Conservation (phyloP, 1,140 invertebrate genomes). For the Sycophaga agraensis region DNA sequence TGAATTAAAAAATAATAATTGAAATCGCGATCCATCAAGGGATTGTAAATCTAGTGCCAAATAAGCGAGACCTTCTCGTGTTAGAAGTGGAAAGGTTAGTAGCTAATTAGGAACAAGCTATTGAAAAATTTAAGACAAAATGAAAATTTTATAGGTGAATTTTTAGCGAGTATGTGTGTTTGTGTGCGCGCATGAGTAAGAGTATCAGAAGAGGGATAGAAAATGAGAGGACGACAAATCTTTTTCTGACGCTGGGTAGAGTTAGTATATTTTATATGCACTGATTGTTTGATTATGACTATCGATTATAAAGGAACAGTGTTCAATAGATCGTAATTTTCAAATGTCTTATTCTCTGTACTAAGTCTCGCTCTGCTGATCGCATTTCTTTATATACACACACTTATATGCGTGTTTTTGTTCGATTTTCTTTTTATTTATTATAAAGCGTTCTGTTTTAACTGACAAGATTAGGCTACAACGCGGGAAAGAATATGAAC, state of each 20-base stretch:
- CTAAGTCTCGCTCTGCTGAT: conserved; percentile 31
- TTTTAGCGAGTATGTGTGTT: conserved; percentile 2
- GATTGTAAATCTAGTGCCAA: conserved; percentile 55
- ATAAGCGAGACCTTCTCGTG: conserved; percentile 52
- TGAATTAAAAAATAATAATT: conserved; percentile 43
- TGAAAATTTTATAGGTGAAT: conserved; percentile 20
- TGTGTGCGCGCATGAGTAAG: conserved; percentile 29
- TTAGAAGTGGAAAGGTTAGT: conserved; percentile 25
- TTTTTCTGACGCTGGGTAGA: conserved; percentile 59
- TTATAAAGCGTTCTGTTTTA: conserved; percentile 11
- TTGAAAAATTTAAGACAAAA: conserved; percentile 20
- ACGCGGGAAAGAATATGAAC: neutral
- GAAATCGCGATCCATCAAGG: conserved; percentile 39
- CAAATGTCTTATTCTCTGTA: conserved; percentile 40
- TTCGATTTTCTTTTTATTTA: conserved; percentile 5
- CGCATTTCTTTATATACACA: conserved; percentile 18
- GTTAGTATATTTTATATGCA: conserved; percentile 60
- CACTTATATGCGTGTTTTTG: conserved; percentile 11
- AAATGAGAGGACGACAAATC: conserved; percentile 47
- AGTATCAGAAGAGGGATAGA: conserved; percentile 32
- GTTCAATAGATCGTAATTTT: conserved; percentile 56
- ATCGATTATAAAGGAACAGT: conserved; percentile 58
- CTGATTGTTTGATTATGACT: conserved; percentile 59
- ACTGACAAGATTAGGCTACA: neutral
- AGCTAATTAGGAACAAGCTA: neutral